These are phyloP conservation scores for Chauna torquata DNA, from an alignment of 2,113 vertebrate genomes.

Conservation along the genomic window DNA sequence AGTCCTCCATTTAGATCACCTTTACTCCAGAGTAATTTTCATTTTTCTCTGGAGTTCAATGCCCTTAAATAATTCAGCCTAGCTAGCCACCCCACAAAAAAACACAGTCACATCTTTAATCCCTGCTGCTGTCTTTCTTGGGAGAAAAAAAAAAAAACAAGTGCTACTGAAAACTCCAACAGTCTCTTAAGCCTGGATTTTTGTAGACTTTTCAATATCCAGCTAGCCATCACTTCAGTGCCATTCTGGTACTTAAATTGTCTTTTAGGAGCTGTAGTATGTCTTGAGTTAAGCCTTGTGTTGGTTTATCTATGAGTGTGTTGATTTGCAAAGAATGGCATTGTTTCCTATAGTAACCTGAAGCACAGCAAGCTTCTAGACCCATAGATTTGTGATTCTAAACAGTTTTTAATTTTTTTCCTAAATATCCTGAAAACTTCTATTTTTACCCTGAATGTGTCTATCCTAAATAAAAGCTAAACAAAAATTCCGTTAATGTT, in stretches of 20 bases:
- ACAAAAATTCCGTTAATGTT: not conserved
- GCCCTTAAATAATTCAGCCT: not conserved
- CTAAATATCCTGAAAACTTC: not conserved
- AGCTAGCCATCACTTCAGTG: not conserved
- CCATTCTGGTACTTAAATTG: not conserved
- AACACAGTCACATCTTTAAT: not conserved
- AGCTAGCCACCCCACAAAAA: not conserved
- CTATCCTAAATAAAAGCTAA: not conserved
- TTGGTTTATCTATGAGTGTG: not conserved
- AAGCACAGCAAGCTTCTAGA: not conserved
- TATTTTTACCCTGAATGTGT: not conserved
- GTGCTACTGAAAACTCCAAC: not conserved
- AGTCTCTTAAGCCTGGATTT: not conserved
- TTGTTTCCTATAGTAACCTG: not conserved
- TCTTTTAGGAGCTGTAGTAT: not conserved
- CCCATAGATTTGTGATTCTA: not conserved
- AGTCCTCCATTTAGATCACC: slow-evolving; percentile 19
- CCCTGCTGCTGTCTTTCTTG: not conserved
- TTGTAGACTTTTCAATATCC: not conserved
- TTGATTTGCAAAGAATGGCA: not conserved
- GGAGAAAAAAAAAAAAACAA: not conserved
- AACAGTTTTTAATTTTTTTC: not conserved
- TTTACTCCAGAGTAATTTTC: slow-evolving; percentile 25
- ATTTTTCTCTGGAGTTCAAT: not conserved
- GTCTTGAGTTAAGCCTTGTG: not conserved